Conservation (phyloP, 2,113 vertebrate genomes). For the Lepus europaeus region DNA sequence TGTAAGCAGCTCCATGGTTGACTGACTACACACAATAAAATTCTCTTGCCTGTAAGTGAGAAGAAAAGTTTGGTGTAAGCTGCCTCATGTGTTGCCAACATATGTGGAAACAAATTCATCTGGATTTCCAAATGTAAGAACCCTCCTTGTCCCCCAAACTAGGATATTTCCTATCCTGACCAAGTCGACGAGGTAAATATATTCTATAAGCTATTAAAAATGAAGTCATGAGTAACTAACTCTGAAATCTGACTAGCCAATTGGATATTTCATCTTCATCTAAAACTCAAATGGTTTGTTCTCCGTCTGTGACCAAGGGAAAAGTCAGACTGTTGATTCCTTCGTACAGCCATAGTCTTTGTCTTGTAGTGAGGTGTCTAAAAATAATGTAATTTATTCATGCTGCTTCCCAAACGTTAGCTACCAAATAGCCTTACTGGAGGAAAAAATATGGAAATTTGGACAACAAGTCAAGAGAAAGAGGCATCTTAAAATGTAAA, state of each 20-base stretch:
- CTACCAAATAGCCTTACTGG: slow-evolving; percentile 16
- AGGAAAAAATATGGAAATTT: neutral
- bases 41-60: slow-evolving; percentile 22
- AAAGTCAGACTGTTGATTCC: slow-evolving; percentile 62
- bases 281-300: slow-evolving; percentile 69
- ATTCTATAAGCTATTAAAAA: slow-evolving; percentile 75
- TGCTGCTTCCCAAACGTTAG: slow-evolving; percentile 56
- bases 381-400: neutral
- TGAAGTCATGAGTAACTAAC: slow-evolving; percentile 61
- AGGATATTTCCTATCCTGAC: slow-evolving; percentile 45
- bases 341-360: slow-evolving; percentile 30
- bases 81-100: neutral
- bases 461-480: neutral
- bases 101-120: slow-evolving; percentile 69
- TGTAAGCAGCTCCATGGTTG: slow-evolving; percentile 65
- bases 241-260: slow-evolving; percentile 53
- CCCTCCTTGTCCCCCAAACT: neutral
- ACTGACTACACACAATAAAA: slow-evolving; percentile 66
- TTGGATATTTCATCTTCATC: slow-evolving; percentile 68
- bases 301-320: slow-evolving; percentile 53
- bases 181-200: slow-evolving; percentile 71
- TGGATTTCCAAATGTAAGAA: slow-evolving; percentile 53
- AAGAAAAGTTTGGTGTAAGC: slow-evolving; percentile 55
- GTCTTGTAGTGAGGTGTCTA: neutral
- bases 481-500: neutral